These are phyloP conservation scores for Apeltes quadracus DNA, from an alignment of 2,113 vertebrate genomes.

Conservation along the genomic window DNA sequence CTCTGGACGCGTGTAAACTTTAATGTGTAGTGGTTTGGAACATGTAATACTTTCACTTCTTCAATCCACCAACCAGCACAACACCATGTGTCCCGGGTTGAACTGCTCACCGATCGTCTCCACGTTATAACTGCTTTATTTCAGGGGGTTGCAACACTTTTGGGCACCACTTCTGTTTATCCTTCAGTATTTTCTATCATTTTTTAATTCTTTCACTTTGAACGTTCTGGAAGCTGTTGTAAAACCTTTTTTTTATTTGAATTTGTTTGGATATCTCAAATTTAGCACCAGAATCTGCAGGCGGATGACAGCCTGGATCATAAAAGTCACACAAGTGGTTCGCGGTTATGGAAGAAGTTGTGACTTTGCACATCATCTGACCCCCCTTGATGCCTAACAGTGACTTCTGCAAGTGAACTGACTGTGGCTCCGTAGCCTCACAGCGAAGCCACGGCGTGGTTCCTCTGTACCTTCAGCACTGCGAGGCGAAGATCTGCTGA, in stretches of 20 bases:
- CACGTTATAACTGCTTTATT: not conserved
- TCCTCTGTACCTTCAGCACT: constrained; percentile 46
- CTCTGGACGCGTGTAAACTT: too few relatives aligned
- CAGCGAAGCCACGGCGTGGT: constrained; percentile 58
- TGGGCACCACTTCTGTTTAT: not conserved
- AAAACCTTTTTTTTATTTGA: not conserved
- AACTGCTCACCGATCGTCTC: not conserved
- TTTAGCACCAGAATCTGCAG: not conserved
- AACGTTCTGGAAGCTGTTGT: not conserved
- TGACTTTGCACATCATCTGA: constrained; percentile 53
- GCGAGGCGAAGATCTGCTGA: constrained; percentile 54
- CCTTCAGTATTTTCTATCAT: not conserved
- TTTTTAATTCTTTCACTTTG: not conserved
- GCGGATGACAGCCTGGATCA: not conserved
- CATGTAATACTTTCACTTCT: not conserved
- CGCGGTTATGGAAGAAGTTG: constrained; percentile 14
- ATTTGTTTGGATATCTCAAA: not conserved
- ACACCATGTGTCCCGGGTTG: not conserved
- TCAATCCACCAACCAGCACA: not conserved
- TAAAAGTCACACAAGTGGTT: constrained; percentile 25
- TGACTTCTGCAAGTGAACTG: constrained; percentile 56
- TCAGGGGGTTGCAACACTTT: not conserved
- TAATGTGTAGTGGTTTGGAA: not conserved
- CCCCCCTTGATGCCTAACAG: constrained; percentile 30
- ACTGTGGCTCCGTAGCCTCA: constrained; percentile 35